Conservation (phyloP, 2,888 invertebrate species). For the Agapetus fuscipes region DNA sequence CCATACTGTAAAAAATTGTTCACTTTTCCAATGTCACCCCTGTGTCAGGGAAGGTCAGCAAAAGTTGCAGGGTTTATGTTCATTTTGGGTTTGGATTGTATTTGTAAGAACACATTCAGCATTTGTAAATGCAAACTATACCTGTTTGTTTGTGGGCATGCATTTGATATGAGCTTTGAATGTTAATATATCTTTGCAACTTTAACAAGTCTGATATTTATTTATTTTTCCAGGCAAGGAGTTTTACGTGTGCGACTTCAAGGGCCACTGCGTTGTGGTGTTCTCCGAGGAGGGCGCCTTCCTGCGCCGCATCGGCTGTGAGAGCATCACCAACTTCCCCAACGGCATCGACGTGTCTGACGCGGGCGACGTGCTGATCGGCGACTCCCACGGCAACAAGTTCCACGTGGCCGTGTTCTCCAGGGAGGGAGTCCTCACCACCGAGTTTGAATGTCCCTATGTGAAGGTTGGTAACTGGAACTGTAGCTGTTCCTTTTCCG, state of each 20-base stretch:
- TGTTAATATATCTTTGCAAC: too few relatives aligned
- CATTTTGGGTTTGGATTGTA: too few relatives aligned
- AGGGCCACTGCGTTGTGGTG: conserved; percentile 95
- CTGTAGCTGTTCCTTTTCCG: too few relatives aligned
- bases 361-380: conserved; percentile 92
- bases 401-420: conserved; percentile 96
- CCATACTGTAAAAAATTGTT: too few relatives aligned
- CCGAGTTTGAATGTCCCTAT: conserved; percentile 94
- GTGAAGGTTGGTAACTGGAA: conserved; percentile 71
- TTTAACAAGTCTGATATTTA: conserved; percentile 1
- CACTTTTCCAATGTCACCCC: too few relatives aligned
- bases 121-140: not conserved
- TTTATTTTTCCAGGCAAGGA: conserved; percentile 59
- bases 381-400: conserved; percentile 95
- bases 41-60: too few relatives aligned
- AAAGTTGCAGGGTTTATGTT: too few relatives aligned
- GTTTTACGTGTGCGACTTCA: conserved; percentile 96
- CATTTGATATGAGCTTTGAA: not conserved
- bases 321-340: conserved; percentile 93
- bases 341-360: conserved; percentile 97
- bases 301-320: conserved; percentile 87
- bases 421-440: conserved; percentile 74
- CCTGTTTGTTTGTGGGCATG: not conserved
- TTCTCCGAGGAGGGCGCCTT: conserved; percentile 89
- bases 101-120: too few relatives aligned